These are phyloP conservation scores for Heteractis magnifica DNA, from an alignment of 92 coral and sea anemone genomes.

Conservation along the genomic window DNA sequence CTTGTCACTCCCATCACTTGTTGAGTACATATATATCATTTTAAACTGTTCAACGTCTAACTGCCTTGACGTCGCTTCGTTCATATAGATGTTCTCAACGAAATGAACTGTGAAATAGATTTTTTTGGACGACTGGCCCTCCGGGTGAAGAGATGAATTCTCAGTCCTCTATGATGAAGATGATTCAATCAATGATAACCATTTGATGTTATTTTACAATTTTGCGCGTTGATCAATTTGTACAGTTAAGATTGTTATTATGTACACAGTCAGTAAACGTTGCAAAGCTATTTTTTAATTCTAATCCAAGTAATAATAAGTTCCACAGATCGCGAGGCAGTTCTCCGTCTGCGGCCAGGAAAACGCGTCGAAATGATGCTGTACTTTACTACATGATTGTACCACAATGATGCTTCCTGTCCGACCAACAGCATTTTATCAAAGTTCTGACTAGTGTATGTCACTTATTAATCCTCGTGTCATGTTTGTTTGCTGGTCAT, in stretches of 20 bases:
- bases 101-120: background rate
- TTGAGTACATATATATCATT: slow-evolving; percentile 1
- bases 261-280: background rate
- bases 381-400: background rate
- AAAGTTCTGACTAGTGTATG: background rate
- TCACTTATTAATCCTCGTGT: background rate
- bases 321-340: background rate
- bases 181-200: background rate
- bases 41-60: background rate
- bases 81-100: background rate
- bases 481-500: slow-evolving; percentile 14
- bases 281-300: background rate
- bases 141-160: background rate
- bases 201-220: too few species aligned
- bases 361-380: slow-evolving; percentile 11
- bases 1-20: background rate
- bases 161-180: background rate
- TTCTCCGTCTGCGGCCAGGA: background rate
- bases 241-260: background rate
- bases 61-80: background rate
- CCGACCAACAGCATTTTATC: slow-evolving; percentile 2
- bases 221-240: background rate
- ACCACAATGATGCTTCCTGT: background rate
- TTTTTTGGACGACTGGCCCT: background rate
- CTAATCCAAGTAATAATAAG: background rate